Base-by-base conservation (phyloP, 1,140 invertebrate genomes). In the Whitmania pigra region DNA sequence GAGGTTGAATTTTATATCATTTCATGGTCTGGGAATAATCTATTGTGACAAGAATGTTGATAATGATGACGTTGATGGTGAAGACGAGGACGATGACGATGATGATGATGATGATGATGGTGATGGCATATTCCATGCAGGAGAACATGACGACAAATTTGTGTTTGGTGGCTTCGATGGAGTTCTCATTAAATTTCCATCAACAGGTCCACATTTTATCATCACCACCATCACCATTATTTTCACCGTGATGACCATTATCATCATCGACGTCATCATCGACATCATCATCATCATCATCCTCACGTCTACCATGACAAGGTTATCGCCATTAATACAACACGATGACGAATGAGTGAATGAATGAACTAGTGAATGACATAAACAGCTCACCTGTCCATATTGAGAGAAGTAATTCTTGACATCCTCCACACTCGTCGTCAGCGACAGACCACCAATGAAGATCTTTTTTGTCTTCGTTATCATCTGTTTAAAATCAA, bases 391-490 rank as follows among this genome's bases (percentile, higher is more conserved):
- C 85, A 98, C 94, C 89, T 92, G 92, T 85, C 96, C 96, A 84
- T 96, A 99, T 85, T 97, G 93, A 86, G 95, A 92, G 86, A 99
- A 99, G 86, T 99, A 99, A 84, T 93, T 94, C 88, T 97, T 97
- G 82, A 99, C 93, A 85, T 99, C 96, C 85, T 99, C 96, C 80
- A 98, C 88, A 79, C 94, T 99, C 80, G 95, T 99, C 79, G 93
- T 93, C 78, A 95, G 93, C 78, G 95, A 97, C 79, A 99, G 87
- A 79, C 97, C 97, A 78, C 97, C 97, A 81, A 99, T 95, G 86
- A 99, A 99, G 86, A 99, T 97, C 87, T 99, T 99, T 89, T 99
- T 99, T 86, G 96, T 99, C 87, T 93, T 90, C 84, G 95, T 98
- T 83, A 99, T 94, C 94, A 98, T 96, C 94, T 97, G 88, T 13